These are phyloP conservation scores for Sarcophaga rosellei DNA, from an alignment of 2,888 invertebrate genomes.

Conservation along the genomic window DNA sequence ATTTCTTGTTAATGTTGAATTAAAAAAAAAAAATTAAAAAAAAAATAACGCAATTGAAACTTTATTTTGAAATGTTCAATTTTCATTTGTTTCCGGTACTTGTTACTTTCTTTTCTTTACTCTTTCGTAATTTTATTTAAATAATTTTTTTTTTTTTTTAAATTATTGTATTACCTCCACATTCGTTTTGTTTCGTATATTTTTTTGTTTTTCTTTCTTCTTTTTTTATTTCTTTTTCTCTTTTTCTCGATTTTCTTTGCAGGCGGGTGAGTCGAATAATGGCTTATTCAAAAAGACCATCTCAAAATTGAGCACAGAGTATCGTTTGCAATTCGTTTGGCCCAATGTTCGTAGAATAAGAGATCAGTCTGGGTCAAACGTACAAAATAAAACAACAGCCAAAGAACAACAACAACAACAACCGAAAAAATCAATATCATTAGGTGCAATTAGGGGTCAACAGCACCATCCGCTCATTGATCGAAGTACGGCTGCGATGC, in stretches of 20 bases:
- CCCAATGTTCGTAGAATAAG: constrained; percentile 83
- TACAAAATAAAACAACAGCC: constrained; percentile 91
- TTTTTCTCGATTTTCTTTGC: constrained; percentile 78
- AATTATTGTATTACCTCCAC: not conserved
- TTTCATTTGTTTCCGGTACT: too few relatives aligned
- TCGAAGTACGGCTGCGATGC: constrained; percentile 79
- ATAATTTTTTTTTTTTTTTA: not conserved
- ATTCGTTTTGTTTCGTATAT: constrained; percentile 64
- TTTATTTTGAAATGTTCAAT: too few relatives aligned
- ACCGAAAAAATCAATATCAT: constrained; percentile 88
- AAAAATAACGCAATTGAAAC: too few relatives aligned
- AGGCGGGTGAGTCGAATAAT: constrained; percentile 84
- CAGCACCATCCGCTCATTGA: constrained; percentile 82
- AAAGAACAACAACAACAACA: constrained; percentile 83
- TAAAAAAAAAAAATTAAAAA: not conserved
- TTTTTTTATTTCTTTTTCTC: constrained; percentile 67
- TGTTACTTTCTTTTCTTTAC: constrained; percentile 66
- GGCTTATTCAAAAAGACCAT: constrained; percentile 88
- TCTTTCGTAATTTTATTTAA: not conserved
- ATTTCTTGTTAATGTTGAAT: constrained; percentile 16
- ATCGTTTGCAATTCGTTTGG: constrained; percentile 95
- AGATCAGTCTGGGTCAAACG: constrained; percentile 82
- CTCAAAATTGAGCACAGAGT: constrained; percentile 91
- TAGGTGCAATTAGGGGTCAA: constrained; percentile 86
- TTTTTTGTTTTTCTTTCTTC: constrained; percentile 67